Evolutionary conservation across 2,888 invertebrate genomes (phyloP).

Genomic region (Nephrocerus scutellatus): DNA sequence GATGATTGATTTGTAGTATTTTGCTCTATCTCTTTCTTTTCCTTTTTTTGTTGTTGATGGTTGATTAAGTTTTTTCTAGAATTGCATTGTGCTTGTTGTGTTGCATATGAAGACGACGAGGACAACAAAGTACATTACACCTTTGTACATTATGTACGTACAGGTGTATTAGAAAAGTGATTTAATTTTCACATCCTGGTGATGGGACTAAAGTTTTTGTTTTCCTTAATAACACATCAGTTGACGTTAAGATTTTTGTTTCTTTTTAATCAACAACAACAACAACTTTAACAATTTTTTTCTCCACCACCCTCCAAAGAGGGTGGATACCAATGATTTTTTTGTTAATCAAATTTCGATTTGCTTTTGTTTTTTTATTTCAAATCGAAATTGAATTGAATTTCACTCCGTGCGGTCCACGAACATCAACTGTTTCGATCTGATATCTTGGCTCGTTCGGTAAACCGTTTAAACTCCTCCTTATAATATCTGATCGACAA

Average conservation of each 20-base stretch:
- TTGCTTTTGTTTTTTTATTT: conserved; percentile 25
- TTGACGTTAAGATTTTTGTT: too few species aligned
- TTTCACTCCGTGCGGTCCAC: conserved; percentile 9
- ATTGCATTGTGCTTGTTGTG: conserved; percentile 6
- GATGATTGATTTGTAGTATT: background rate
- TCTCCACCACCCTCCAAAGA: too few species aligned
- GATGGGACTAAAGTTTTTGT: too few species aligned
- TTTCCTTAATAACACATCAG: too few species aligned
- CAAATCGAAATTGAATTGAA: conserved; percentile 19
- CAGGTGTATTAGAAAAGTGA: too few species aligned
- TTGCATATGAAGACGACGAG: conserved; percentile 6
- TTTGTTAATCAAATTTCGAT: conserved; percentile 22
- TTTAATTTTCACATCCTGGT: too few species aligned
- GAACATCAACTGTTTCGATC: conserved; percentile 12
- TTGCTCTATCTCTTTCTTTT: background rate
- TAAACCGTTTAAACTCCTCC: conserved; percentile 6
- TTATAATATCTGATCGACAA: too few species aligned
- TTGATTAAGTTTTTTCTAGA: conserved; percentile 8
- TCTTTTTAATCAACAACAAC: too few species aligned
- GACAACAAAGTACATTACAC: conserved; percentile 10
- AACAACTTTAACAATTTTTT: conserved; percentile 12
- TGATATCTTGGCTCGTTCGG: conserved; percentile 2
- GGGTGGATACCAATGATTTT: too few species aligned
- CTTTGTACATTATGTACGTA: conserved; percentile 1
- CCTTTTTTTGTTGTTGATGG: conserved; percentile 6